These are phyloP conservation scores for Criorhina ranunculi DNA, from an alignment of 2,888 invertebrate species.

Conservation along the genomic window DNA sequence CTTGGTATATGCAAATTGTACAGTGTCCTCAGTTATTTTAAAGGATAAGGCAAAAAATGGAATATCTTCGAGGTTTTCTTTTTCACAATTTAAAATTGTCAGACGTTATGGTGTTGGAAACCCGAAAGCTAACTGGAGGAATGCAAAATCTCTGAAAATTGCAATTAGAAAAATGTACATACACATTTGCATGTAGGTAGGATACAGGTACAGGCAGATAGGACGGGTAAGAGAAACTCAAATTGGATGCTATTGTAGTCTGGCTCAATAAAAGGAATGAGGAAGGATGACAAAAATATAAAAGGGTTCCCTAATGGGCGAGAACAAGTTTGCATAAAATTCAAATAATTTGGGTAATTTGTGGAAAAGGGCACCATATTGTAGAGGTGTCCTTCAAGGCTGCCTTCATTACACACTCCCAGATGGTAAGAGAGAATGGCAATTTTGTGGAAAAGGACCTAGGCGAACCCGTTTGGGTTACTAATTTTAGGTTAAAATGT, in stretches of 20 bases:
- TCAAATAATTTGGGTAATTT: constrained; percentile 74
- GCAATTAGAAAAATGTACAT: constrained; percentile 68
- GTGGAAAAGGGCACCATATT: constrained; percentile 37
- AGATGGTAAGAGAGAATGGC: not conserved
- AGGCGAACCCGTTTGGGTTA: constrained; percentile 34
- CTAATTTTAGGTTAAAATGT: constrained; percentile 47
- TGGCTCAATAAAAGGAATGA: constrained; percentile 43
- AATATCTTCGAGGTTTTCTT: constrained; percentile 33
- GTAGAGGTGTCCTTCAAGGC: constrained; percentile 62
- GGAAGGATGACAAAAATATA: constrained; percentile 26
- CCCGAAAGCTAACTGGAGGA: constrained; percentile 50
- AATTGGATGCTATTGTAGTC: constrained; percentile 54
- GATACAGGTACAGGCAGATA: not conserved
- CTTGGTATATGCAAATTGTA: constrained; percentile 70
- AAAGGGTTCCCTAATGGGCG: constrained; percentile 46
- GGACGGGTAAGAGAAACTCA: constrained; percentile 2
- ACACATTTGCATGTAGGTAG: not conserved
- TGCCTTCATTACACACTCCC: constrained; percentile 29
- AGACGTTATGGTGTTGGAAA: too few species aligned
- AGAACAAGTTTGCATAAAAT: constrained; percentile 73
- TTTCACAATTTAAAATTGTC: constrained; percentile 30
- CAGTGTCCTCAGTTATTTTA: constrained; percentile 57
- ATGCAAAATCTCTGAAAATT: constrained; percentile 70
- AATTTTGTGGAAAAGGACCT: constrained; percentile 21
- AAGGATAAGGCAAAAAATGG: constrained; percentile 56